Percentiles rank a stretch among this genome's conserved stretches.
Evolutionary conservation across 2,797 vertebrate genomes (phyloP).

Genomic region (Hippocampus kuda): DNA sequence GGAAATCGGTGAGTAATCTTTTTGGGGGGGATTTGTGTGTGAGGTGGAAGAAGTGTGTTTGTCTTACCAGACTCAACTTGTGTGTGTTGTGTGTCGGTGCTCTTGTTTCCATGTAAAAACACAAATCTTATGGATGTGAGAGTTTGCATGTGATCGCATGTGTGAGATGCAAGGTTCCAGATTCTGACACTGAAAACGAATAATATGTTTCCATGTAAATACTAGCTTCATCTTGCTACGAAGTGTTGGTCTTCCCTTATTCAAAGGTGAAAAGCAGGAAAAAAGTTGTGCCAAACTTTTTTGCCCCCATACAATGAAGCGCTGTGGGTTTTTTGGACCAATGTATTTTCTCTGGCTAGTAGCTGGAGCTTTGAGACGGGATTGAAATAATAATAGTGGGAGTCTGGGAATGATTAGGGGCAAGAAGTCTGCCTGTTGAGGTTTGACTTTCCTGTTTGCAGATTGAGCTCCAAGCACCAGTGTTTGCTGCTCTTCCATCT

Average conservation of each 20-base stretch:
- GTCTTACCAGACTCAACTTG: background rate
- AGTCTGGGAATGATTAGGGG: conserved; percentile 82
- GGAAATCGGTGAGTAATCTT: conserved; percentile 87
- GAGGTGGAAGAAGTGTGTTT: conserved; percentile 2
- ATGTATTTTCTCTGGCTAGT: conserved; percentile 65
- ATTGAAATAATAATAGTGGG: conserved; percentile 76
- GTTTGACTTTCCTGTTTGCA: conserved; percentile 85
- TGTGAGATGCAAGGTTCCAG: conserved; percentile 41
- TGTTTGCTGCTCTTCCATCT: conserved; percentile 78
- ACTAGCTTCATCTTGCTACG: conserved; percentile 6
- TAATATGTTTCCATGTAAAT: conserved; percentile 17
- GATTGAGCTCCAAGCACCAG: conserved; percentile 75
- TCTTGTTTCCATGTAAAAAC: background rate
- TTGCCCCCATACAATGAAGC: conserved; percentile 30
- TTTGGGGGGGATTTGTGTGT: conserved; percentile 5
- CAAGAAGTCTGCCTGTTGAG: conserved; percentile 71
- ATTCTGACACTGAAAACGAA: conserved; percentile 30
- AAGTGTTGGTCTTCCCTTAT: conserved; percentile 5
- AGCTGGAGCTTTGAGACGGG: conserved; percentile 52
- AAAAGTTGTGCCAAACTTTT: conserved; percentile 18
- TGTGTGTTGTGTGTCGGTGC: background rate
- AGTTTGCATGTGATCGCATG: conserved; percentile 8
- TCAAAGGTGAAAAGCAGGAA: conserved; percentile 1
- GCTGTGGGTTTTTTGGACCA: conserved; percentile 39
- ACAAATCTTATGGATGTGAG: background rate